Evolutionary conservation across 1,140 invertebrate species (phyloP).

Genomic region (Heliconius hewitsoni): DNA sequence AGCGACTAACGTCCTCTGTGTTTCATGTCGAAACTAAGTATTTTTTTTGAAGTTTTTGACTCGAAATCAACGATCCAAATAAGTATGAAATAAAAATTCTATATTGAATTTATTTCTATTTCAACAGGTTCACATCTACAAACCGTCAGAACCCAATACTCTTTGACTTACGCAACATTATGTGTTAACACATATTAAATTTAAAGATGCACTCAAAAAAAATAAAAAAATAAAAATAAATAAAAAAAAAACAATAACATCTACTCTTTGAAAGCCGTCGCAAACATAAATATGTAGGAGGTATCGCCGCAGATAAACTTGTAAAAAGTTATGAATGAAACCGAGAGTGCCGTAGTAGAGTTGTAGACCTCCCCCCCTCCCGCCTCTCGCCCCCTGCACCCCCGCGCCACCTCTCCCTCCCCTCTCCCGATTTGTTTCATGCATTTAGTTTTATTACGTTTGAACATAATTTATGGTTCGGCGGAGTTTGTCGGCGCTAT

Average conservation of each 20-base stretch:
- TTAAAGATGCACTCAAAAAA: not conserved
- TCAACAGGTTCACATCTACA: not conserved
- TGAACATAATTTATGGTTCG: slow-evolving; percentile 64
- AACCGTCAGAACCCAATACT: not conserved
- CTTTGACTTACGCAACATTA: not conserved
- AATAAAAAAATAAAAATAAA: slow-evolving; percentile 3
- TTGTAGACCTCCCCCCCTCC: slow-evolving; percentile 58
- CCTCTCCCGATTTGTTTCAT: slow-evolving; percentile 68
- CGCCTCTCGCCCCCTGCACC: slow-evolving; percentile 36
- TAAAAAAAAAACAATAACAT: slow-evolving; percentile 22
- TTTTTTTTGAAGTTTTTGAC: too few relatives aligned
- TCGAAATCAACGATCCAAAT: too few relatives aligned
- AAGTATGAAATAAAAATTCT: not conserved
- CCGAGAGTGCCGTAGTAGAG: slow-evolving; percentile 79
- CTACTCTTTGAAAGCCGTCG: slow-evolving; percentile 65
- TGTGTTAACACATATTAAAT: not conserved
- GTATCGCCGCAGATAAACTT: slow-evolving; percentile 80
- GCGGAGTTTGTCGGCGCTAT: slow-evolving; percentile 31
- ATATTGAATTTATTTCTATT: not conserved
- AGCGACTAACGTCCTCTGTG: too few relatives aligned
- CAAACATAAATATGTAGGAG: slow-evolving; percentile 81
- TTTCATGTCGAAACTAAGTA: too few relatives aligned
- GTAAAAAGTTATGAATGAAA: slow-evolving; percentile 82
- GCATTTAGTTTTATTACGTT: slow-evolving; percentile 77
- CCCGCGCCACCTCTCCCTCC: slow-evolving; percentile 34